Percentiles rank a stretch among this genome's conserved stretches.
Conservation (phyloP, 2,113 vertebrate genomes). For the Speoplatyrhinus poulsoni region DNA sequence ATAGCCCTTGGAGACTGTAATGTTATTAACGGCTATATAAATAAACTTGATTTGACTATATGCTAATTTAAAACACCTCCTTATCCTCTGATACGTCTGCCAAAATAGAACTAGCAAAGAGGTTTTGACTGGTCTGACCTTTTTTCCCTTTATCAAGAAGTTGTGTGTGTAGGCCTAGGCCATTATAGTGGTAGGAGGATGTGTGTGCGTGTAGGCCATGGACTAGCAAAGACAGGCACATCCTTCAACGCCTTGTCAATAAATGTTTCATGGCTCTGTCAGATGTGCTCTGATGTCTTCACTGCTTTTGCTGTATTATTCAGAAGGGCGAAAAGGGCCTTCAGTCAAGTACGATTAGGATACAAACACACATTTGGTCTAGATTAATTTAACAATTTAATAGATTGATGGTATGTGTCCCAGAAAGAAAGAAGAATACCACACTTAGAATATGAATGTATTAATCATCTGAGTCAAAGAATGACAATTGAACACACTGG, state of each 20-base stretch:
- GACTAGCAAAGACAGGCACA: slow-evolving; percentile 48
- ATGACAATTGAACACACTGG: no score
- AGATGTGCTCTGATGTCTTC: slow-evolving; percentile 70
- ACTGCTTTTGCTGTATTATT: slow-evolving; percentile 72
- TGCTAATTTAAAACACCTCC: no score
- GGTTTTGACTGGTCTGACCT: no score
- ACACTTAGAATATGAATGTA: not conserved
- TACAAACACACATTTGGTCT: slow-evolving; percentile 13
- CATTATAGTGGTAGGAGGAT: not conserved
- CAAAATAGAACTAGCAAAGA: no score
- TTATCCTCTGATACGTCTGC: no score
- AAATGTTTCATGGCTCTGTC: slow-evolving; percentile 75
- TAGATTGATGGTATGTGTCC: slow-evolving; percentile 38
- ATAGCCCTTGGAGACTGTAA: no score
- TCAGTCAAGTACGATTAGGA: slow-evolving; percentile 27
- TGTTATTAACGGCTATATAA: no score
- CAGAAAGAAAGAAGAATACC: slow-evolving; percentile 18
- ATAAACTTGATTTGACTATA: no score
- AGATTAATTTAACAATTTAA: slow-evolving; percentile 36
- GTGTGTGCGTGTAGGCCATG: slow-evolving; percentile 35
- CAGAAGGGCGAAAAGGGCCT: slow-evolving; percentile 63
- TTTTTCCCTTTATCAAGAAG: not conserved
- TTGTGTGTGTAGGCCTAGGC: not conserved
- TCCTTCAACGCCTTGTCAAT: slow-evolving; percentile 54
- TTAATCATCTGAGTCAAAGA: not conserved